A percentile compares a stretch with the other conserved stretches of the same genome.
These are phyloP conservation scores for Myotis vivesi DNA, from an alignment of 2,797 vertebrate genomes.

Conservation along the genomic window DNA sequence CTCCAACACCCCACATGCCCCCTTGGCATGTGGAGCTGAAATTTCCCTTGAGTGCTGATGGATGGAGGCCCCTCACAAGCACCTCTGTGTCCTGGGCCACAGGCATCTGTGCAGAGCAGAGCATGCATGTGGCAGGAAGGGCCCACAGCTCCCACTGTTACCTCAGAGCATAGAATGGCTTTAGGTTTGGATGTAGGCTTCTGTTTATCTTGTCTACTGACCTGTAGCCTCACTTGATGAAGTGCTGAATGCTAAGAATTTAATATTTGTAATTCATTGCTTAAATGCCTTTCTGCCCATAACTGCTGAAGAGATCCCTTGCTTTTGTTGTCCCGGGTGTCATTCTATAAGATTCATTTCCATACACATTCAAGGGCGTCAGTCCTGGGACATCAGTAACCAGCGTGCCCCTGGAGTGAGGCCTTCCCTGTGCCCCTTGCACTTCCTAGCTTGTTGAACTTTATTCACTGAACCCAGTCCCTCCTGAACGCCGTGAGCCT, in stretches of 20 bases:
- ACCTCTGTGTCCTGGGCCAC: background rate
- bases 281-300: background rate
- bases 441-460: background rate
- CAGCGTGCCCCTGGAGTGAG: background rate
- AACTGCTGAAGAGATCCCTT: background rate
- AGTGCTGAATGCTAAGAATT: background rate
- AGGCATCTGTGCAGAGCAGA: background rate
- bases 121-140: background rate
- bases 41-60: background rate
- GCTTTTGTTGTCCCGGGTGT: background rate
- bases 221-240: background rate
- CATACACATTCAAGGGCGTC: background rate
- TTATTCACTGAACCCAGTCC: background rate
- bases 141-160: background rate
- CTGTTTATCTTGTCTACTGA: background rate
- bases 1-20: rapidly evolving
- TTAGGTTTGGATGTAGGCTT: background rate
- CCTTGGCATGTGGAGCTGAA: background rate
- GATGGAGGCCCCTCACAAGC: background rate
- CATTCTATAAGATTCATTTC: background rate
- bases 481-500: background rate
- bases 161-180: background rate
- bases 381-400: background rate
- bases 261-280: no score
- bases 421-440: background rate